A percentile compares a stretch with the other conserved stretches of the same genome.
These are phyloP conservation scores for Erannis defoliaria DNA, from an alignment of 2,888 invertebrate genomes.

Conservation along the genomic window DNA sequence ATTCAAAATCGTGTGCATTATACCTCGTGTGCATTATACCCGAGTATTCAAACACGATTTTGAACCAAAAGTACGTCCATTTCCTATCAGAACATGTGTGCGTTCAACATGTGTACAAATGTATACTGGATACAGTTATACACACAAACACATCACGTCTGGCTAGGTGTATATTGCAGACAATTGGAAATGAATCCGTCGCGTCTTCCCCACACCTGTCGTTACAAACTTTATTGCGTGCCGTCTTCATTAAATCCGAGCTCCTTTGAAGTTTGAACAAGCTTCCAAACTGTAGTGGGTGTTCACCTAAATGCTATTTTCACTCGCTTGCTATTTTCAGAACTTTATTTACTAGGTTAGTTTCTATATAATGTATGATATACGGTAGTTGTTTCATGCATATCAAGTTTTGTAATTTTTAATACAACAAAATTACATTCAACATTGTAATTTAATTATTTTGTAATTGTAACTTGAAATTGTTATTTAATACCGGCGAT, in stretches of 20 bases:
- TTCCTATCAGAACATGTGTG: no score
- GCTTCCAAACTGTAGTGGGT: constrained; percentile 37
- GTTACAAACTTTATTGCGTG: constrained; percentile 69
- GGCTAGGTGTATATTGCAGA: constrained; percentile 32
- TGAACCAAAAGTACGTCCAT: no score
- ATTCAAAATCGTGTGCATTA: no score
- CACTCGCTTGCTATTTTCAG: constrained; percentile 28
- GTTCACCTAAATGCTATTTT: constrained; percentile 34
- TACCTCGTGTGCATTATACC: no score
- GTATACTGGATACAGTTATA: not conserved
- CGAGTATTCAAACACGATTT: no score
- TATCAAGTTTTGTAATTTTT: no score
- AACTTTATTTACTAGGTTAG: not conserved
- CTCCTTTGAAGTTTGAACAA: constrained; percentile 66
- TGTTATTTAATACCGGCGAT: no score
- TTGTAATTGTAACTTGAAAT: no score
- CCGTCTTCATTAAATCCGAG: constrained; percentile 69
- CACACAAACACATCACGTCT: constrained; percentile 22
- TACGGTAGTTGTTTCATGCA: no score
- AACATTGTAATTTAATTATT: no score
- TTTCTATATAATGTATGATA: no score
- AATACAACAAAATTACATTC: no score
- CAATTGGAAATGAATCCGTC: constrained; percentile 45
- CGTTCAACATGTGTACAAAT: constrained; percentile 1
- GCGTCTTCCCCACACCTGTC: constrained; percentile 62